These are phyloP conservation scores for Aricia artaxerxes DNA, from an alignment of 2,888 invertebrate species.

Conservation along the genomic window DNA sequence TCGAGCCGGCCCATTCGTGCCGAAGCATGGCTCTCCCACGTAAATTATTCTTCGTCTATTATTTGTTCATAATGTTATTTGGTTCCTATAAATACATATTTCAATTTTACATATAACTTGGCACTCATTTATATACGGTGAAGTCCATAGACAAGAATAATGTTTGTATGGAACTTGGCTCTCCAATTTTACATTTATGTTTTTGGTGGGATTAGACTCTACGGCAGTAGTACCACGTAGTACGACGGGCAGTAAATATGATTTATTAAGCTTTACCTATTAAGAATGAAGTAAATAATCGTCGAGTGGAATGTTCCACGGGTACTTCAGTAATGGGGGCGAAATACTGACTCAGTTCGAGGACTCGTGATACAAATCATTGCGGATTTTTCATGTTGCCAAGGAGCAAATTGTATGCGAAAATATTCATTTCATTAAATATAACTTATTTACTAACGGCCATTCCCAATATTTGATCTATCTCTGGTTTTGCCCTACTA, in stretches of 20 bases:
- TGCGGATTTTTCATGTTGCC: conserved; percentile 1
- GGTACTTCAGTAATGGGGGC: neutral
- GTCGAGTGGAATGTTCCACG: neutral
- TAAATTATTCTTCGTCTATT: no score
- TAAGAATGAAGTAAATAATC: neutral
- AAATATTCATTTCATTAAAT: neutral
- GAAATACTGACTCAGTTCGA: neutral
- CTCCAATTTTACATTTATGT: no score
- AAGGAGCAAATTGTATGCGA: neutral
- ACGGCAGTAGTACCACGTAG: neutral
- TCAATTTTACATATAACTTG: no score
- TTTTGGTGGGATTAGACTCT: neutral
- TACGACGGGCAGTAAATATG: neutral
- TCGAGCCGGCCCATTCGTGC: no score
- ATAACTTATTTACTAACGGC: neutral
- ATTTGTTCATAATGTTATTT: no score
- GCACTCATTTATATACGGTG: no score
- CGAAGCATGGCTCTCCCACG: no score
- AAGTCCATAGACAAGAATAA: no score
- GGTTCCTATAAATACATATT: no score
- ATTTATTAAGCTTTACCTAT: neutral
- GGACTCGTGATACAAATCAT: neutral
- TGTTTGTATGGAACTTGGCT: no score
- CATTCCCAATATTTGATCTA: no score
- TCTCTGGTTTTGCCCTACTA: no score